Conservation (phyloP, 64 coral and sea anemone species). For the Pocillopora verrucosa region DNA sequence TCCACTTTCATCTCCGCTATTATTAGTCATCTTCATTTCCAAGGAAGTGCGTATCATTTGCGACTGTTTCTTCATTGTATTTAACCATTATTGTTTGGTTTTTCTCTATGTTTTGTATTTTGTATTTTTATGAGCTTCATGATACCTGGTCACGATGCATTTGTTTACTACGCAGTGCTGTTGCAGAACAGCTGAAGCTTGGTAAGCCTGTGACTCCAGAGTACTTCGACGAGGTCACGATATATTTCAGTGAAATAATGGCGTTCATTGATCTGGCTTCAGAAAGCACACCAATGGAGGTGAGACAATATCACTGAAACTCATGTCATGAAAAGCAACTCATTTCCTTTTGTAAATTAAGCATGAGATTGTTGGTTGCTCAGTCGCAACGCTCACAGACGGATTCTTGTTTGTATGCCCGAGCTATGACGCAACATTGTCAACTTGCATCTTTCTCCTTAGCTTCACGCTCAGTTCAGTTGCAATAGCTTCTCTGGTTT, state of each 20-base stretch:
- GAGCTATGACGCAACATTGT: no score
- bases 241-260: conserved; percentile 85
- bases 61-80: not conserved
- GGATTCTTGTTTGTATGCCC: not conserved
- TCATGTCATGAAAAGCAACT: not conserved
- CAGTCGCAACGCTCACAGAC: not conserved
- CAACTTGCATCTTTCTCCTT: no score
- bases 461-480: no score
- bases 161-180: conserved; percentile 27
- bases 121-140: not conserved
- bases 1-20: not conserved
- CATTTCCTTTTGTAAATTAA: not conserved
- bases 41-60: not conserved
- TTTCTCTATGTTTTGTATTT: not conserved
- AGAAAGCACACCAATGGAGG: conserved; percentile 94
- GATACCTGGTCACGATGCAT: not conserved
- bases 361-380: not conserved
- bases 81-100: not conserved
- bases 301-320: not conserved
- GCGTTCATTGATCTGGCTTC: conserved; percentile 85
- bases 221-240: conserved; percentile 83
- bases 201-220: conserved; percentile 79
- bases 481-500: no score
- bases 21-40: not conserved
- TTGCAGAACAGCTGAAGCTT: conserved; percentile 79